A percentile compares a stretch with the other conserved stretches of the same genome.
Evolutionary conservation across 2,113 vertebrate species (phyloP).

Genomic region (Neotoma lepida): DNA sequence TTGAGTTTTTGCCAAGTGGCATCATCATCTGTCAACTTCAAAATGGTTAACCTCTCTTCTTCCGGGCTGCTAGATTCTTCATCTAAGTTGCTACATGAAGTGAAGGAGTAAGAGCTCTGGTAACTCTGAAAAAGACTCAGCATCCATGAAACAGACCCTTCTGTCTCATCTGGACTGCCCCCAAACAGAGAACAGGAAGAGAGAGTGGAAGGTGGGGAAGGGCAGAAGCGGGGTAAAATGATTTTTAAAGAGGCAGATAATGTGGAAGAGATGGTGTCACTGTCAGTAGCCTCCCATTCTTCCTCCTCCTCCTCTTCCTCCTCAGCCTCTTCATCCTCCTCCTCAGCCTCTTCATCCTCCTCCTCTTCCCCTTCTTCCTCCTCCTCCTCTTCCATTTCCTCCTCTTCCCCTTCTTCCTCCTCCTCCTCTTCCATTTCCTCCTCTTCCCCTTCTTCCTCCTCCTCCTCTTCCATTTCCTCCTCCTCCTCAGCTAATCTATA

Average conservation of each 20-base stretch:
- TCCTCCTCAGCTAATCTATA: not conserved
- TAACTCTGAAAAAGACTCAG: not conserved
- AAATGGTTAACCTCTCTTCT: not conserved
- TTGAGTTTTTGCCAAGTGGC: accelerated
- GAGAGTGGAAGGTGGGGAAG: not conserved
- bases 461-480: not conserved
- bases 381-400: not conserved
- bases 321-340: not conserved
- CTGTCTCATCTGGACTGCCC: accelerated
- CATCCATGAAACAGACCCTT: not conserved
- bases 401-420: not conserved
- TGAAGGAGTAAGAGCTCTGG: not conserved
- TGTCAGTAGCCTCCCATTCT: not conserved
- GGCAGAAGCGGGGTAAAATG: not conserved
- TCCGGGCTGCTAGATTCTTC: not conserved
- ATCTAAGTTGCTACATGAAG: not conserved
- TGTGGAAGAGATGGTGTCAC: not conserved
- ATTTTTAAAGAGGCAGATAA: conserved; percentile 20
- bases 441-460: not conserved
- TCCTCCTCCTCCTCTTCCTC: not conserved
- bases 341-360: not conserved
- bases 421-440: not conserved
- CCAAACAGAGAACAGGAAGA: not conserved
- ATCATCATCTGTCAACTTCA: accelerated
- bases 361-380: not conserved